Evolutionary conservation across 2,113 vertebrate genomes (phyloP).

Genomic region (Laticauda colubrina): DNA sequence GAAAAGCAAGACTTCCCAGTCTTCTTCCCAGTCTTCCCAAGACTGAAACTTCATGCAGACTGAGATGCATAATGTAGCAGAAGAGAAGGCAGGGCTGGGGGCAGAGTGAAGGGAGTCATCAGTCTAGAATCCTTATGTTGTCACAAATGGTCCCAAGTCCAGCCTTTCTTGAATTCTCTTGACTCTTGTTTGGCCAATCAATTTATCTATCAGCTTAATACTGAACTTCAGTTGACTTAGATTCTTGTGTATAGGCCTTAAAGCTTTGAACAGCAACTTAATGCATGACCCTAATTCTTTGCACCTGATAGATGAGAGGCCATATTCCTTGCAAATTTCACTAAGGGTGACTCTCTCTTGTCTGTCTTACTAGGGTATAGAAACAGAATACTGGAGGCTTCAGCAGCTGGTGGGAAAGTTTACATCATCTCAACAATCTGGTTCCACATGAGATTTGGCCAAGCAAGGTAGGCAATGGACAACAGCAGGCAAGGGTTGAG

Average conservation of each 20-base stretch:
- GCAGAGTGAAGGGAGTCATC: neutral
- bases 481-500: neutral
- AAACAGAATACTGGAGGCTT: conserved; percentile 61
- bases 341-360: neutral
- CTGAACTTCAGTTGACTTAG: neutral
- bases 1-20: neutral
- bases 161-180: neutral
- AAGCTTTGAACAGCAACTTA: neutral
- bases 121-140: neutral
- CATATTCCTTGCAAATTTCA: neutral
- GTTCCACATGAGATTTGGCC: conserved; percentile 56
- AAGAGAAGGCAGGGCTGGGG: neutral
- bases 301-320: neutral
- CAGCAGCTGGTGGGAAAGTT: conserved; percentile 53
- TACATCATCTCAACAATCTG: conserved; percentile 20
- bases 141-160: neutral
- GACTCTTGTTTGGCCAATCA: neutral
- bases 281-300: neutral
- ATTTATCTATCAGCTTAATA: neutral
- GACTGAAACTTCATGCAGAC: neutral
- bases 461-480: neutral
- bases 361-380: conserved; percentile 52
- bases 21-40: too few relatives aligned
- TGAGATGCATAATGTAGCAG: neutral
- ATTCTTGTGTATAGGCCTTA: neutral